phyloP scores from a whole-genome alignment of 2,888 invertebrate genomes.

The Penaeus monodon region DNA sequence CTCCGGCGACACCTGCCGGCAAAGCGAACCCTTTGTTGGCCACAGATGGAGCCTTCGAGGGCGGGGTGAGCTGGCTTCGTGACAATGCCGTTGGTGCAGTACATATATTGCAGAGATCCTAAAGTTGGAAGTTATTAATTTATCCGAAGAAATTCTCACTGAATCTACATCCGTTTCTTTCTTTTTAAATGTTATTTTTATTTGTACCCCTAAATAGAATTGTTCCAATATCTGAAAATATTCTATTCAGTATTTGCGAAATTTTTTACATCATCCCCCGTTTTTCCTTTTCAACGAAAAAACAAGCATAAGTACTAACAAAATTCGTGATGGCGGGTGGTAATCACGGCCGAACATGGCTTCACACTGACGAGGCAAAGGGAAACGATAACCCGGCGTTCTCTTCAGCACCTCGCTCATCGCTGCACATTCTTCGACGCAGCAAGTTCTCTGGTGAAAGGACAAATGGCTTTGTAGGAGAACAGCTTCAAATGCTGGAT shows the following conservation, averaged over 20 bases:
- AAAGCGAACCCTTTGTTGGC: slow-evolving; percentile 69
- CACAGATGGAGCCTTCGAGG: slow-evolving; percentile 78
- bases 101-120: slow-evolving; percentile 66
- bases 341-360: slow-evolving; percentile 42
- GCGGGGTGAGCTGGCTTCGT: slow-evolving; percentile 74
- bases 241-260: no score
- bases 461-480: slow-evolving; percentile 37
- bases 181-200: neutral
- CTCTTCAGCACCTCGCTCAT: neutral
- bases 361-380: slow-evolving; percentile 41
- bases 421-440: neutral
- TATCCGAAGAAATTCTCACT: neutral
- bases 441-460: neutral
- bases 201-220: no score
- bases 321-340: slow-evolving; percentile 40
- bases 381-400: slow-evolving; percentile 39
- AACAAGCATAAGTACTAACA: slow-evolving; percentile 1
- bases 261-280: no score
- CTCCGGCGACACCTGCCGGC: slow-evolving; percentile 36
- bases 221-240: no score
- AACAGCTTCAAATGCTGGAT: slow-evolving; percentile 60
- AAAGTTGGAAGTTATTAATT: neutral
- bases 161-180: neutral
- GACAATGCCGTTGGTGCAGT: slow-evolving; percentile 60
- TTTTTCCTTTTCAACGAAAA: neutral